A percentile compares a stretch with the other conserved stretches of the same genome.
Evolutionary conservation across 2,797 vertebrate species (phyloP).

Genomic region (Rhynchonycteris naso): DNA sequence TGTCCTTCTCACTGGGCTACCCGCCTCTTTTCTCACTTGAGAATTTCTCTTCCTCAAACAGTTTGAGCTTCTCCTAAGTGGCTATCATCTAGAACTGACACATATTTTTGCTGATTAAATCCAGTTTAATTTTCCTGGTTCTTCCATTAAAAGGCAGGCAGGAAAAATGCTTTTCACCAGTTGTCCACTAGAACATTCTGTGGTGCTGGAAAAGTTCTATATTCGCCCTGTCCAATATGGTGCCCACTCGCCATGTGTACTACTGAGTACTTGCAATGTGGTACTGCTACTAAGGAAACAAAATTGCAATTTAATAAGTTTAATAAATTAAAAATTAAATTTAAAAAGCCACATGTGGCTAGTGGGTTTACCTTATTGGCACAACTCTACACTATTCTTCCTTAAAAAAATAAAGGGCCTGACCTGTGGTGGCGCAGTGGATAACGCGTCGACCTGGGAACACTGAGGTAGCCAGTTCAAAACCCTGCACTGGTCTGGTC

Average conservation of each 20-base stretch:
- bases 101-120: not conserved
- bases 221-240: too few species aligned
- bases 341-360: not conserved
- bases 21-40: not conserved
- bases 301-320: not conserved
- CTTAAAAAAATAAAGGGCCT: not conserved
- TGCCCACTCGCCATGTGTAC: not conserved
- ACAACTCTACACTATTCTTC: not conserved
- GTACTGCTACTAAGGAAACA: not conserved
- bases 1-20: not conserved
- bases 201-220: not conserved
- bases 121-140: not conserved
- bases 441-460: too few species aligned
- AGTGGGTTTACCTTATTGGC: not conserved
- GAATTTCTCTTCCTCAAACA: not conserved
- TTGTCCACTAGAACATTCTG: not conserved
- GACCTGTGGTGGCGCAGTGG: too few species aligned
- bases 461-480: too few species aligned
- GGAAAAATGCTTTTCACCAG: not conserved
- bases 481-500: too few species aligned
- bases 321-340: slow-evolving; percentile 6
- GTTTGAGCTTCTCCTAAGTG: not conserved
- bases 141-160: not conserved
- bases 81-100: not conserved
- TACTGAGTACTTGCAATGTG: not conserved